Evolutionary conservation across 2,888 invertebrate genomes (phyloP), one percentile per base, ranked within the genome.

Genomic region (Herminia tarsipennalis): DNA sequence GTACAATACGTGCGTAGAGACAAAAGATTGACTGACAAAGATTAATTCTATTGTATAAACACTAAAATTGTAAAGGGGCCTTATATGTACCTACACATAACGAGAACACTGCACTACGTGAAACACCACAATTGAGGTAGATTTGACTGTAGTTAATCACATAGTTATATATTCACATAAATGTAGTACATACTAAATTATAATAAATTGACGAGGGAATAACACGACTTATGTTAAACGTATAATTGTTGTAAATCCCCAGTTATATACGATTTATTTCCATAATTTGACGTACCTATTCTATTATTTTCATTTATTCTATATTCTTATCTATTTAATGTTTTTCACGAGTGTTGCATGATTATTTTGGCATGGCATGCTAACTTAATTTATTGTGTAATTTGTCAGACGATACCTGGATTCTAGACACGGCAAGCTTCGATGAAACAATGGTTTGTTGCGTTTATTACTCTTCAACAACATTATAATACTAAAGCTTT

Each of bases 331-430:
- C 55, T 67, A 56, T 76, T 51, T 69, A 66, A 66, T 64, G 58
- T 65, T 70, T 1, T 58, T 56, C 78, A 75, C 74, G 73, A 76
- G 79, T 86, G 80, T 77, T 82, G 89, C 88, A 89, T 88, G 88
- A 78, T 27, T 79, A 64, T 77, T 79, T 78, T 70, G 76, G 90
- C 90, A 90, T 90, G 89, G 90, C 90, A 91, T 91, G 90, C 78
- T 89, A 88, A 89, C 78, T 70, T 84, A 76, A 78, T 79, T 64
- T 77, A 76, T 84, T 89, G 79, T 91, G 83, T 89, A 84, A 83
- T 90, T 89, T 89, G 84, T 88, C 90, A 91, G 91, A 88, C 88
- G 76, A 87, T 89, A 81, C 88, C 89, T 80, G 90, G 91, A 86
- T 89, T 88, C 90, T 91, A 91, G 87, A 80, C 81, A 81, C 78